Conservation (phyloP, 2,797 vertebrate genomes). For the Tokudaia tokunoshimensis region DNA sequence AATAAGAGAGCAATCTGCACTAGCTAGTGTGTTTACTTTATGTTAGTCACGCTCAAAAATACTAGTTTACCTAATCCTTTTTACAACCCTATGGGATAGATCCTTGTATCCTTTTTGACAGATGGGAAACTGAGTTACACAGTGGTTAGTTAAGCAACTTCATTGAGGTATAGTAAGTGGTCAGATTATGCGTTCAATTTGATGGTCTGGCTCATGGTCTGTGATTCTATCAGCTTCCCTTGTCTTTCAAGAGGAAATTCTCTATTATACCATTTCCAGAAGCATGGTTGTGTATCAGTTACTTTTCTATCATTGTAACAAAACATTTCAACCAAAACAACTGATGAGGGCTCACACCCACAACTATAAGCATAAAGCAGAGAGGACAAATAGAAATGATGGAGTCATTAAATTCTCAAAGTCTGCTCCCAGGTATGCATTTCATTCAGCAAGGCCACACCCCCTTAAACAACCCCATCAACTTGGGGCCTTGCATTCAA, state of each 20-base stretch:
- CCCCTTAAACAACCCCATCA: neutral
- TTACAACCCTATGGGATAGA: neutral
- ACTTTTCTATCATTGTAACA: neutral
- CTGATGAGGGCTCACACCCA: neutral
- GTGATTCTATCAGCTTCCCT: neutral
- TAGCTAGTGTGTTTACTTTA: neutral
- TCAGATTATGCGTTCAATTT: neutral
- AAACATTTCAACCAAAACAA: neutral
- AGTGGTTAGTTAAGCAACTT: neutral
- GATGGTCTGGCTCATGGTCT: neutral
- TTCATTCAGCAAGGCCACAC: neutral
- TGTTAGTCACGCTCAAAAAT: neutral
- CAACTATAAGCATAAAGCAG: neutral
- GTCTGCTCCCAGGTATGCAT: neutral
- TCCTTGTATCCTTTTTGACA: neutral
- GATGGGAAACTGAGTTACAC: neutral
- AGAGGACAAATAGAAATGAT: neutral
- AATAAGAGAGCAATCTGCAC: neutral
- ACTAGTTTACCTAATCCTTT: neutral
- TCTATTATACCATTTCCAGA: neutral
- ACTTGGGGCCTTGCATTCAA: neutral
- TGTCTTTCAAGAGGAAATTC: neutral
- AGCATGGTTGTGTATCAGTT: neutral
- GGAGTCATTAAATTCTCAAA: neutral
- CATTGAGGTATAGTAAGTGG: neutral